Base-by-base conservation (phyloP, 1,140 invertebrate species). In the Saxidomus purpurata region DNA sequence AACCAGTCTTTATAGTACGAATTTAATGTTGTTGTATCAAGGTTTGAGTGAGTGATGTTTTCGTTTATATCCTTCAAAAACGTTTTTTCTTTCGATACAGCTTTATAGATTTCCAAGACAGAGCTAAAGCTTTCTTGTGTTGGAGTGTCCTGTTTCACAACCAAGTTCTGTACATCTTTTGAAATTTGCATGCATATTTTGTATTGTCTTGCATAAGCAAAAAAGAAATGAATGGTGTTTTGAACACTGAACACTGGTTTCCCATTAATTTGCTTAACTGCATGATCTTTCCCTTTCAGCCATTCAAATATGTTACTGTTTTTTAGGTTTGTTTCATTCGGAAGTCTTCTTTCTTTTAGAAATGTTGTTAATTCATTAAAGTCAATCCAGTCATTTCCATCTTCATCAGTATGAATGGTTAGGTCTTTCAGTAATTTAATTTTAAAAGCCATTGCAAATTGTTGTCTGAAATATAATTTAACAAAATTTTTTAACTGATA, bases 271-370 rank as follows among this genome's bases (percentile, higher is more conserved):
- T 55, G 2, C 52, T 79, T 49, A 25, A 79, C 76, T 25, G 19
- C 1, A 52, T 79, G 43, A 13, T 79, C 76, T 28, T 79, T 79
- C 19, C 76, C 76, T 52, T 79, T 79, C 25, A 79, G 19, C 38
- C 47, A 79, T 2, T 15, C 2, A n/a, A 79, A 79, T 9, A 79
- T 2, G 47, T 79, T 49, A 31, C 13, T 31, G 8, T 34, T 79
- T 79, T 38, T 79, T 13, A 79, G 3, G 0, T 19, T 4, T 52
- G 76, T 3, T 52, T 79, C 76, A 79, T 25, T n/a, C 47, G n/a
- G 34, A 17, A n/a, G 43, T n/a, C 43, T 40, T 6, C 25, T 77
- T 36, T 17, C 25, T 77, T 77, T 77, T 25, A 77, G 15, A 47
- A 77, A 77, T 13, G 15, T 47, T 9, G 36, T 34, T 4, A 71